phyloP scores from a whole-genome alignment of 1,140 invertebrate species.

The Magallana gigas region DNA sequence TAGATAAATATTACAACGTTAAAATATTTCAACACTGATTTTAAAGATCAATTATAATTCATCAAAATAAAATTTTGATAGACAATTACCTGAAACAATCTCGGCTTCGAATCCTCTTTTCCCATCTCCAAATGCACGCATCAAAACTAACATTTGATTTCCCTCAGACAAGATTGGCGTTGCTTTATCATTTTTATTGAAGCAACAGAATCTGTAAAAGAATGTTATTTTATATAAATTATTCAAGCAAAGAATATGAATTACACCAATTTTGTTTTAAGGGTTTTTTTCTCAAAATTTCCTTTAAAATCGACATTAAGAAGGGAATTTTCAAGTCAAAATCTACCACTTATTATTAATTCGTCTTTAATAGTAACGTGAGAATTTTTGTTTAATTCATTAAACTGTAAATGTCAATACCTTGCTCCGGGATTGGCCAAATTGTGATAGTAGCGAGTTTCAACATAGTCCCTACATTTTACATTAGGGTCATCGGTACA shows the following conservation, averaged over 20 bases:
- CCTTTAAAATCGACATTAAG: too few species aligned
- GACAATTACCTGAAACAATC: constrained; percentile 41
- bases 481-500: constrained; percentile 48
- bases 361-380: too few species aligned
- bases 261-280: too few species aligned
- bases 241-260: too few species aligned
- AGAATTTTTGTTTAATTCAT: too few species aligned
- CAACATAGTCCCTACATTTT: constrained; percentile 62
- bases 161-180: constrained; percentile 38
- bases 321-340: too few species aligned
- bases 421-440: constrained; percentile 68
- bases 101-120: constrained; percentile 44
- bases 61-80: neutral
- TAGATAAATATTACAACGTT: too few species aligned
- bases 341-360: too few species aligned
- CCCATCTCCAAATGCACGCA: constrained; percentile 39
- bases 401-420: constrained; percentile 49
- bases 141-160: constrained; percentile 49
- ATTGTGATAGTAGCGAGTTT: constrained; percentile 69
- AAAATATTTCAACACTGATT: too few species aligned
- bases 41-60: too few species aligned
- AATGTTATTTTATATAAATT: too few species aligned
- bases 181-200: constrained; percentile 24
- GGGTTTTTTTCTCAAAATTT: too few species aligned
- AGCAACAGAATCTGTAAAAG: constrained; percentile 51